Evolutionary conservation across 2,113 vertebrate genomes (phyloP).

Genomic region (Agapornis roseicollis): DNA sequence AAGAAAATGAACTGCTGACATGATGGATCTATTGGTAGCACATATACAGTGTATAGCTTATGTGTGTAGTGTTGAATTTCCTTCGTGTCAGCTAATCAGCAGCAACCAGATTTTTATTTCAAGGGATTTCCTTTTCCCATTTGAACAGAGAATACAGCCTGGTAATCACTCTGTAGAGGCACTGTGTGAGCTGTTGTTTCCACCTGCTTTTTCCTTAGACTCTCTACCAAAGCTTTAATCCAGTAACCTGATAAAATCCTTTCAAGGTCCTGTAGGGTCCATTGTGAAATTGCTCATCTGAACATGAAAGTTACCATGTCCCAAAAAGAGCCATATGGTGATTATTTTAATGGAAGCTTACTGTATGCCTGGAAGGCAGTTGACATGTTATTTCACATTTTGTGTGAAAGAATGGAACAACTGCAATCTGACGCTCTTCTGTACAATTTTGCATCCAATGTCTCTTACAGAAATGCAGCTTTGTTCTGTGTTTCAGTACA

Average conservation of each 20-base stretch:
- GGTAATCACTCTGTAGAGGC: conserved; percentile 33
- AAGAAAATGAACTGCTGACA: conserved; percentile 54
- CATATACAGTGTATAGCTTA: conserved; percentile 27
- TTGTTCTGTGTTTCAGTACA: conserved; percentile 38
- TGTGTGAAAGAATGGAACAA: conserved; percentile 56
- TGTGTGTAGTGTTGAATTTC: conserved; percentile 36
- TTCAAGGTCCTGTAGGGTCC: conserved; percentile 38
- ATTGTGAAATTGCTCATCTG: conserved; percentile 44
- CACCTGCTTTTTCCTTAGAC: conserved; percentile 50
- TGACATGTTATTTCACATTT: conserved; percentile 54
- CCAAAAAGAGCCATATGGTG: conserved; percentile 52
- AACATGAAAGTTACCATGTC: conserved; percentile 29
- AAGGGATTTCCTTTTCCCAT: conserved; percentile 65
- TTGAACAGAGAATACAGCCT: conserved; percentile 42
- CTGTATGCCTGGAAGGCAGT: conserved; percentile 57
- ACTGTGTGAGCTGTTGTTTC: conserved; percentile 35
- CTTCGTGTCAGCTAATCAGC: conserved; percentile 62
- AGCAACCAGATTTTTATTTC: conserved; percentile 63
- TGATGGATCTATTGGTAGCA: conserved; percentile 48
- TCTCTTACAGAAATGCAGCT: conserved; percentile 27
- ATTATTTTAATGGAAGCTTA: conserved; percentile 59
- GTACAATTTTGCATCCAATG: conserved; percentile 36
- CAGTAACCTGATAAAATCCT: conserved; percentile 53
- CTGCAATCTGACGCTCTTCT: conserved; percentile 53
- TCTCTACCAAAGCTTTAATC: conserved; percentile 43